Conservation (phyloP, 2,888 invertebrate species). For the Ferdinandea cuprea region DNA sequence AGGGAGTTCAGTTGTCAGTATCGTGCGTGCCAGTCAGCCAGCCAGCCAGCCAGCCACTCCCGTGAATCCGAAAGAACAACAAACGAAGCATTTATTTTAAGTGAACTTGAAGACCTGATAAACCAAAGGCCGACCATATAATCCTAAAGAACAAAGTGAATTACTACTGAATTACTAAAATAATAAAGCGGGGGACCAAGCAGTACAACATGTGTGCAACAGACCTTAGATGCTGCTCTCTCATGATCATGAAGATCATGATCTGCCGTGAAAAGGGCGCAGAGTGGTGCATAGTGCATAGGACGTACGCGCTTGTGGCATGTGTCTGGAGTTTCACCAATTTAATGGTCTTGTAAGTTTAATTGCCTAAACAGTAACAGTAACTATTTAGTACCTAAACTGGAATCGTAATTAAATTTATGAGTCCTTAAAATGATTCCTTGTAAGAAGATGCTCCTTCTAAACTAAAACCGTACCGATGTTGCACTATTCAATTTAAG, state of each 20-base stretch:
- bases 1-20: slow-evolving; percentile 17
- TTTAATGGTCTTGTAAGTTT: slow-evolving; percentile 30
- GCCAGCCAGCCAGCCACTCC: too few relatives aligned
- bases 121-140: slow-evolving; percentile 66
- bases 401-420: slow-evolving; percentile 26
- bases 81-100: slow-evolving; percentile 68
- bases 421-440: slow-evolving; percentile 38
- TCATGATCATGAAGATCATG: background rate
- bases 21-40: slow-evolving; percentile 69
- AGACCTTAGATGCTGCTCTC: slow-evolving; percentile 24
- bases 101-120: slow-evolving; percentile 74
- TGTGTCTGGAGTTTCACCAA: slow-evolving; percentile 34
- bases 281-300: background rate
- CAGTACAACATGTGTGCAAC: slow-evolving; percentile 59
- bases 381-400: background rate
- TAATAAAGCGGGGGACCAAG: slow-evolving; percentile 48
- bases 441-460: background rate
- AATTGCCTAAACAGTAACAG: slow-evolving; percentile 33
- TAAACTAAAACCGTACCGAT: background rate
- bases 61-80: slow-evolving; percentile 64
- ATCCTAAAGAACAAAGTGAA: slow-evolving; percentile 68
- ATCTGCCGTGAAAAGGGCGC: background rate
- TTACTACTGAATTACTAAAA: slow-evolving; percentile 69
- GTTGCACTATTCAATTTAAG: background rate
- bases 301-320: slow-evolving; percentile 32